Evolutionary conservation across 2,888 invertebrate species (phyloP), one percentile per base, ranked within the genome.

Genomic region (Acrocera orbiculus): DNA sequence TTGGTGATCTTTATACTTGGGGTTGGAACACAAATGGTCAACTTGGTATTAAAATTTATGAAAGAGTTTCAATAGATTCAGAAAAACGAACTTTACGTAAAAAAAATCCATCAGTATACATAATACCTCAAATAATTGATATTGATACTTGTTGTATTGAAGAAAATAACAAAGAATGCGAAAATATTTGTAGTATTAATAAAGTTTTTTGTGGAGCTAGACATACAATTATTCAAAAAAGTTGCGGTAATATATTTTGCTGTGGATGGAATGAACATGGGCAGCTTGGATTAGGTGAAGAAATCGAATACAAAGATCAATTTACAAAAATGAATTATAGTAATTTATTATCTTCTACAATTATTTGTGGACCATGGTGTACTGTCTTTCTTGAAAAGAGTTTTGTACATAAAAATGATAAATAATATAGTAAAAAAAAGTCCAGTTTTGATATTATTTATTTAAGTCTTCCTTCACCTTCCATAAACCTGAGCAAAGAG

Each of bases 1-100:
- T 67, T 54, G 87, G 86, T 10, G 89, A 89, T 53, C 50, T 89
- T 0, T 92, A 89, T 52, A 66, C 70, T 3, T 92, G 92, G 90
- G 92, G 92, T 6, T 87, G 82, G 77, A 92, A 92, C 59, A 74
- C 78, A 40, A 71, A 70, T 47, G 89, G 90, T 0, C 87, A 92
- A 56, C 59, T 92, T 11, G 90, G 90, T 6, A 55, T 79, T 19
- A 54, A 58, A 20, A 49, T 53, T 6, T 52, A 61, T 38, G 61
- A 62, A 37, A 51, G 50, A 17, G 16, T 16, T 25, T 27, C 13
- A 7, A 14, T 13, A 34, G 33, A 22, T 34, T 36, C 29, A 14
- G 36, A 28, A 37, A 3, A 9, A 27, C 22, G 9, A 25, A 37
- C 13, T 32, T 46, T 1, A 45, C 47, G 32, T 44, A 37, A 32